Conservation (phyloP, 1,140 invertebrate genomes). For the Lamellibrachia luymesi region DNA sequence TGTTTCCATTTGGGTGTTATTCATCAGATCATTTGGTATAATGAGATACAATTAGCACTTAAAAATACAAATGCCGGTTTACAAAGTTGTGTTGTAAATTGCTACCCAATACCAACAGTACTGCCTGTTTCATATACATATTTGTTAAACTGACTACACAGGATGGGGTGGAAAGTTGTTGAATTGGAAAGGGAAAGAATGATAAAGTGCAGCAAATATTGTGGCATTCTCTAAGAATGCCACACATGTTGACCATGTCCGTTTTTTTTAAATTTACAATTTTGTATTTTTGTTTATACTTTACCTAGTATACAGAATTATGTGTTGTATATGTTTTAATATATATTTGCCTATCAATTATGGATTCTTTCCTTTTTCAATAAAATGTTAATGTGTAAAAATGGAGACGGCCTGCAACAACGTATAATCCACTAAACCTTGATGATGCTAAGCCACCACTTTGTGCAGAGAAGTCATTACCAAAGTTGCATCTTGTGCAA, state of each 20-base stretch:
- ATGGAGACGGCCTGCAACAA: background rate
- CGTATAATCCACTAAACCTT: background rate
- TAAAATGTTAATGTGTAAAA: background rate
- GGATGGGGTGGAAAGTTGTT: background rate
- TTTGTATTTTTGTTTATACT: background rate
- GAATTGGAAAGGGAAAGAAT: background rate
- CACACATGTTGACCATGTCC: background rate
- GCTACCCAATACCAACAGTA: no score
- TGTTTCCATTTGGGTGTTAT: background rate
- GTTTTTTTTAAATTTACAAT: background rate
- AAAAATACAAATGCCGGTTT: background rate
- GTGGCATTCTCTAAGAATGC: background rate
- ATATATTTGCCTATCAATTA: slow-evolving; percentile 1
- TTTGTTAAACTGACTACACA: background rate
- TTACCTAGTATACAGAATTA: background rate
- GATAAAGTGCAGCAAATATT: slow-evolving; percentile 1
- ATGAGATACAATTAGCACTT: background rate
- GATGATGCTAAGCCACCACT: background rate
- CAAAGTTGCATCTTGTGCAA: background rate
- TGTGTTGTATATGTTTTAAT: background rate
- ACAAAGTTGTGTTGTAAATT: background rate
- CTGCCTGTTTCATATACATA: background rate
- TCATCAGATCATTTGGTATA: background rate
- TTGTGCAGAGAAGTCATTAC: background rate
- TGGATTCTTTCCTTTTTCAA: slow-evolving; percentile 5